Evolutionary conservation across 1,140 invertebrate genomes (phyloP), one percentile per base, ranked within the genome.

Genomic region (Samia ricini): DNA sequence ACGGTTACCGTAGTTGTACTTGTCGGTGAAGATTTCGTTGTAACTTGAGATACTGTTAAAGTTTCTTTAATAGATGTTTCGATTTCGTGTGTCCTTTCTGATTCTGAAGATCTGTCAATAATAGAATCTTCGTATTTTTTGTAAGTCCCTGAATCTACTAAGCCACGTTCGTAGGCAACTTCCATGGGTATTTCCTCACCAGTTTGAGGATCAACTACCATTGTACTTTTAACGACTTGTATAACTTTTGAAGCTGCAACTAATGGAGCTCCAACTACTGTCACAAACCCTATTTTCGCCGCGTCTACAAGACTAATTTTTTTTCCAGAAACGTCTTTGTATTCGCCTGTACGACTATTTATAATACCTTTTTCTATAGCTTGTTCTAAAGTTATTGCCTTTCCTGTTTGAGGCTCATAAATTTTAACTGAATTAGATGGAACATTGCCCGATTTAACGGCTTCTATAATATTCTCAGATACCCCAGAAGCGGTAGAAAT

Each of bases 301-400:
- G 96, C 96, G 68, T 97, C 95, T 21, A 92, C 88, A n/a, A 97
- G 83, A 33, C 92, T 92, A 55, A 96, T 92, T 71, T 92, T 94
- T 55, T 93, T 91, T 21, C 94, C 94, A 5, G 91, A 86, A 50
- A 91, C 91, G 69, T 95, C 93, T 63, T 91, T 93, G 70, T 96
- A 95, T 58, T 94, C 92, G 19, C 94, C 95, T 0, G 95, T 95
- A 56, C 94, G 91, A 66, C 93, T 91, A 87, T 97, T 93, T 21
- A 98, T 90, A 56, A 97, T 94, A 57, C 95, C 95, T 64, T 93
- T 93, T 26, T 93, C 85, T 29, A 97, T 91, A 1, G 97, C 97
- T 80, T 97, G 95, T 26, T 93, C 92, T 24, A 98, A 89, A 26
- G 93, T 92, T 58, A 98, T 93, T 63, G 93, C 88, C 77, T 93